These are phyloP conservation scores for Chloromyia formosa DNA, from an alignment of 2,888 invertebrate genomes.

Conservation along the genomic window DNA sequence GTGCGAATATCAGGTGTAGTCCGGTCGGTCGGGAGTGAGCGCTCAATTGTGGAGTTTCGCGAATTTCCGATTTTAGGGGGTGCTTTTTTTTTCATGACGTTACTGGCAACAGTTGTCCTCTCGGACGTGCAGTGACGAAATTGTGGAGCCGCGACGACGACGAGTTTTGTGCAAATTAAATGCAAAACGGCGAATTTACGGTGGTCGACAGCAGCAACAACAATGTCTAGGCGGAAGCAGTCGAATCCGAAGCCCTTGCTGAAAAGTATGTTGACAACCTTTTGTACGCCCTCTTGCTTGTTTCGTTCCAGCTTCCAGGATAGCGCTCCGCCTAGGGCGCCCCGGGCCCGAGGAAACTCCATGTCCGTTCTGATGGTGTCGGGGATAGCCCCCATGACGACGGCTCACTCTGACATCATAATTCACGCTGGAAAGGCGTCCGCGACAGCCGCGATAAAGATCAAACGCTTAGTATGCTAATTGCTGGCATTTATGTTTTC, in stretches of 20 bases:
- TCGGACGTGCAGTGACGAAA: background rate
- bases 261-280: constrained; percentile 79
- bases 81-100: background rate
- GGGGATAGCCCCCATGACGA: too few species aligned
- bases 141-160: background rate
- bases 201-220: constrained; percentile 33
- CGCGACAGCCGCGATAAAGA: constrained; percentile 39
- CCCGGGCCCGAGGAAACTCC: background rate
- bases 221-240: constrained; percentile 94
- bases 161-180: constrained; percentile 2
- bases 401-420: background rate
- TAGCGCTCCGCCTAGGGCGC: background rate
- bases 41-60: too few species aligned
- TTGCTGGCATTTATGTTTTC: constrained; percentile 28
- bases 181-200: background rate
- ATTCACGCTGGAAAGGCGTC: background rate
- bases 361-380: too few species aligned
- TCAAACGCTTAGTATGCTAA: constrained; percentile 41
- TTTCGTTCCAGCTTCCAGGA: background rate
- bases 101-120: background rate
- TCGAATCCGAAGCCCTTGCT: constrained; percentile 91
- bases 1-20: background rate
- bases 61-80: background rate
- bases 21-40: background rate
- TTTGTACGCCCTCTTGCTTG: background rate